Evolutionary conservation across 2,113 vertebrate species (phyloP).

Genomic region (Psophia crepitans): DNA sequence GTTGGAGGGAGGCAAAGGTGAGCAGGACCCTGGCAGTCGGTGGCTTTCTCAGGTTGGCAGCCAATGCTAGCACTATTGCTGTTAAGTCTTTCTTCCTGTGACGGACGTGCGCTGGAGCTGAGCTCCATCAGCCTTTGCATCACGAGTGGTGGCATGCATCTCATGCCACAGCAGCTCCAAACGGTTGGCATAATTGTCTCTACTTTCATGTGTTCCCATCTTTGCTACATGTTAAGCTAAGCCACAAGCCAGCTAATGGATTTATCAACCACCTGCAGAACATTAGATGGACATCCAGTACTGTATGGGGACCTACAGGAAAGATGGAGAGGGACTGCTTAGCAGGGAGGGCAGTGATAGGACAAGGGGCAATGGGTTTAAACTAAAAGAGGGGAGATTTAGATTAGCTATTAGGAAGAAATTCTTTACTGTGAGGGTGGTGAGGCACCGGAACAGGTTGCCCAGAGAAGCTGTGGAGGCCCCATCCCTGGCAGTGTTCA

Average conservation of each 20-base stretch:
- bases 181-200: neutral
- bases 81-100: neutral
- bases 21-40: neutral
- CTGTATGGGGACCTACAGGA: too few species aligned
- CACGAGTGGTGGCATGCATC: neutral
- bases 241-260: neutral
- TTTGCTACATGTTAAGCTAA: neutral
- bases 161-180: neutral
- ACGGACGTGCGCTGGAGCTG: neutral
- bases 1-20: neutral
- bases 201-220: neutral
- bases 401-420: too few species aligned
- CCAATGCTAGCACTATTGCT: neutral
- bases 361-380: too few species aligned
- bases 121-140: neutral
- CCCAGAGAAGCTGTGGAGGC: too few species aligned
- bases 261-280: neutral
- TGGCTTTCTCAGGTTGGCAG: neutral
- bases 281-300: neutral
- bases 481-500: too few species aligned
- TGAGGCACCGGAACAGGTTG: too few species aligned
- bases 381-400: too few species aligned
- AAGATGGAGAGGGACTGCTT: too few species aligned
- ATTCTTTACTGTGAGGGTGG: too few species aligned
- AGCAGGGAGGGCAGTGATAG: too few species aligned